Base-by-base conservation (phyloP, 2,113 vertebrate species). In the Nansenia antarctica region DNA sequence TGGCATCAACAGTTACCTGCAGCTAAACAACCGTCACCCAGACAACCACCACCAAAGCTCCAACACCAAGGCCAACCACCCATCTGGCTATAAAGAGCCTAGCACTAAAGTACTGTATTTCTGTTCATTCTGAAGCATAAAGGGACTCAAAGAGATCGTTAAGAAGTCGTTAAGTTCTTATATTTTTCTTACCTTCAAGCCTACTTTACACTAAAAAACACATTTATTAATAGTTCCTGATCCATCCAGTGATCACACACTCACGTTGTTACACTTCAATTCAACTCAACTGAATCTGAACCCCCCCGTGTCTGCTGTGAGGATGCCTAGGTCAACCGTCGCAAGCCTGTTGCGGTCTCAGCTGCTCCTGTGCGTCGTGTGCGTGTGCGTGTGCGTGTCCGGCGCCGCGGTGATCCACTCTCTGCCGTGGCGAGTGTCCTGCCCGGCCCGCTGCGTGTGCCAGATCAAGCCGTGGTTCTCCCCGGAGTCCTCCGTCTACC, bases 401-500 rank as follows among this genome's bases (percentile, higher is more conserved):
- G 71, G 78, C 3, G 80, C 87, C 1, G 72, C 85, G 35, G 87
- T 92, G 1, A 80, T 94, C 62, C 94, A 94, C 1, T 83, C 93
- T 14, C 89, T 96, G 15, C 95, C 96, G 73, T 98, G 96, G 96
- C 89, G 77, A 1, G 95, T 96, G 32, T 77, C 89, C 58, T 97
- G 96, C 54, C 96, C 96, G 0, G 73, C 45, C 0, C 92, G 85
- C 67, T 98, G 96, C 2, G 76, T 92, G 60, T 98, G 96, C 85
- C 95, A 98, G 91, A 93, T 98, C 85, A 91, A 95, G 69, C 96
- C 96, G 0, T 98, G 96, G 96, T 98, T 97, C 73, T 95, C 95
- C 0, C 94, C 94, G 0, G 93, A 95, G 58, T 98, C 96, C 0
- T 98, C 96, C 0, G 89, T 91, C 24, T 98, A 98, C 83, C 89